Base-by-base conservation (phyloP, 2,888 invertebrate species). In the Lasioglossum pauxillum region DNA sequence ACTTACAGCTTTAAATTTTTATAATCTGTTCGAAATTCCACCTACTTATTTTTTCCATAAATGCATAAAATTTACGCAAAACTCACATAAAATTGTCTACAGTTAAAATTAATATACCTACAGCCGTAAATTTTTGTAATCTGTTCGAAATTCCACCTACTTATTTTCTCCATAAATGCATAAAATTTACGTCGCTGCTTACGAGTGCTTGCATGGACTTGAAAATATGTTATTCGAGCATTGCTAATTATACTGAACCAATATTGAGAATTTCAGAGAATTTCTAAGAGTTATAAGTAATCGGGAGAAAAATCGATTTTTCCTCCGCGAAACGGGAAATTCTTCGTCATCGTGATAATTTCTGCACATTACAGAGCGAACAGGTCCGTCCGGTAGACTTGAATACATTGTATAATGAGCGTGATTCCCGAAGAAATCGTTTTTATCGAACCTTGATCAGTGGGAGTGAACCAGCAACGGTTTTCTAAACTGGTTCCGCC, bases 401-500 rank as follows among this genome's bases (percentile, higher is more conserved):
- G 16, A 31, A 64, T 31, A 64, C 31, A 64, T 31, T 64, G 64
- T 64, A 64, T 41, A 41, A 57, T 73, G 46, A 60, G 16, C 60
- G 49, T 12, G 73, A 60, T 78, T 67, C 64, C 82, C 31, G 12
- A 57, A 14, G 41, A 7, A 53, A 57, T 44, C 41, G 67, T 82
- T 84, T 84, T 85, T 84, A 75, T 78, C 81, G 41, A 4, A 35
- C 27, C 41, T n/a, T 64, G 74, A 64, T 60, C 64, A 44, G 79
- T 82, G 82, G 89, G 73, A 80, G 84, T 86, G 71, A 74, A 53
- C 78, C 80, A 12, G 71, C 73, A 78, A 82, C 73, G 75, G 84
- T 80, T 88, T 86, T 87, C 69, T 69, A 73, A 84, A 84, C 78
- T 84, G 80, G 82, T 87, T 86, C 81, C 84, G 84, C 78, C 64